A percentile compares a stretch with the other conserved stretches of the same genome.
Evolutionary conservation across 2,888 invertebrate genomes (phyloP).

Genomic region (Actias luna): DNA sequence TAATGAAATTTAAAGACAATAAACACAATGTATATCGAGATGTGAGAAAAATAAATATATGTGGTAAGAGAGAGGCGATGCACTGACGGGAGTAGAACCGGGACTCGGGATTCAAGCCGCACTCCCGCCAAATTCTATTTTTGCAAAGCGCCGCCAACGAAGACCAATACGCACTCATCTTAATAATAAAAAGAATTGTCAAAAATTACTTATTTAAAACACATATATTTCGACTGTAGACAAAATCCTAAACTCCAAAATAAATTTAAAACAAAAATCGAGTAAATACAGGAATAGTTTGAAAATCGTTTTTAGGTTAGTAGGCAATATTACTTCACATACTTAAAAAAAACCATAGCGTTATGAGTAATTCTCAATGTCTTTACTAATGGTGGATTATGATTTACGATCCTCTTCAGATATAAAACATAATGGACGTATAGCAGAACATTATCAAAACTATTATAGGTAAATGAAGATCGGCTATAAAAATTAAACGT

Average conservation of each 20-base stretch:
- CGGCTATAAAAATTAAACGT: constrained; percentile 33
- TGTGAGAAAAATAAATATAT: constrained; percentile 22
- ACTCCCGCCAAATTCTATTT: constrained; percentile 80
- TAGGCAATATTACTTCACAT: neutral
- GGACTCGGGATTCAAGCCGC: constrained; percentile 69
- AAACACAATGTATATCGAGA: constrained; percentile 19
- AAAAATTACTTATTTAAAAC: constrained; percentile 48
- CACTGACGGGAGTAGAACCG: constrained; percentile 64
- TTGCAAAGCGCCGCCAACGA: constrained; percentile 76
- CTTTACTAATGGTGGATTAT: constrained; percentile 56
- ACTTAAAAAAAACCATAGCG: constrained; percentile 5
- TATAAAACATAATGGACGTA: constrained; percentile 46
- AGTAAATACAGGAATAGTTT: too few species aligned
- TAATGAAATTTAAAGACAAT: constrained; percentile 8
- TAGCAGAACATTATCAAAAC: constrained; percentile 58
- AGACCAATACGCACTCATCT: constrained; percentile 67
- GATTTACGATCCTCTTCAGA: constrained; percentile 57
- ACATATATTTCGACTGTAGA: constrained; percentile 28
- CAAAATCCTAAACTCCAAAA: constrained; percentile 29
- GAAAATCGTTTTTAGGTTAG: neutral
- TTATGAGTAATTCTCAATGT: constrained; percentile 37
- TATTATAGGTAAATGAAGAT: constrained; percentile 46
- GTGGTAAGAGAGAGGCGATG: constrained; percentile 55
- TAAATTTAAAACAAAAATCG: neutral
- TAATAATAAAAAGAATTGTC: constrained; percentile 60